Conservation (phyloP, 2,888 invertebrate species). For the Caradrina kadenii region DNA sequence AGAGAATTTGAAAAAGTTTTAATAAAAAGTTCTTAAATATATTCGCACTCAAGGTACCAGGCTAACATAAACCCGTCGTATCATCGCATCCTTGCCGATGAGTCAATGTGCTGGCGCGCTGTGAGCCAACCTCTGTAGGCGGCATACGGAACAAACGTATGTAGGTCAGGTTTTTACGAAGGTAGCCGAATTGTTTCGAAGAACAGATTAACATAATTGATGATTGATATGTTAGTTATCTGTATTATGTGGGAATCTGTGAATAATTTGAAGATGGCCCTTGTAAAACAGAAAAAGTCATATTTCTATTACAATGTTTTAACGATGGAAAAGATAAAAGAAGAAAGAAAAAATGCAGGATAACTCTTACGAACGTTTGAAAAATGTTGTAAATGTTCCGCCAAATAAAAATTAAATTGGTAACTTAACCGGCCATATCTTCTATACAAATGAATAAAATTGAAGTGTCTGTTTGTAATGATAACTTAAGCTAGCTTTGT, state of each 20-base stretch:
- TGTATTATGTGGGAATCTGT: conserved; percentile 20
- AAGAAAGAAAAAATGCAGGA: background rate
- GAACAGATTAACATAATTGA: conserved; percentile 25
- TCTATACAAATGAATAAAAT: too few species aligned
- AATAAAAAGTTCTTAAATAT: conserved; percentile 21
- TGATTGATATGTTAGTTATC: conserved; percentile 17
- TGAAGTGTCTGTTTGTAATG: too few species aligned
- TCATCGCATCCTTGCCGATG: conserved; percentile 55
- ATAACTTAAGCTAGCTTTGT: too few species aligned
- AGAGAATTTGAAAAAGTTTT: background rate
- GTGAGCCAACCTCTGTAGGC: conserved; percentile 59
- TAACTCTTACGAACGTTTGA: background rate
- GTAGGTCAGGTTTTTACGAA: conserved; percentile 64
- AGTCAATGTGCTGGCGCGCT: conserved; percentile 64
- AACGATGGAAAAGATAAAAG: too few species aligned
- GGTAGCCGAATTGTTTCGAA: conserved; percentile 44
- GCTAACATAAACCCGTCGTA: conserved; percentile 48
- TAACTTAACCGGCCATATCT: background rate
- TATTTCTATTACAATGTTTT: background rate
- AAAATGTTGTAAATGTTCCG: background rate
- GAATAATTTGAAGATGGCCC: background rate
- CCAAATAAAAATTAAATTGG: too few species aligned
- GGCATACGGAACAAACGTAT: conserved; percentile 63
- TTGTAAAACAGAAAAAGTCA: background rate
- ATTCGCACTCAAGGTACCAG: conserved; percentile 50